Evolutionary conservation across 2,888 invertebrate genomes (phyloP), one percentile per base, ranked within the genome.

Genomic region (Alcis repandata): DNA sequence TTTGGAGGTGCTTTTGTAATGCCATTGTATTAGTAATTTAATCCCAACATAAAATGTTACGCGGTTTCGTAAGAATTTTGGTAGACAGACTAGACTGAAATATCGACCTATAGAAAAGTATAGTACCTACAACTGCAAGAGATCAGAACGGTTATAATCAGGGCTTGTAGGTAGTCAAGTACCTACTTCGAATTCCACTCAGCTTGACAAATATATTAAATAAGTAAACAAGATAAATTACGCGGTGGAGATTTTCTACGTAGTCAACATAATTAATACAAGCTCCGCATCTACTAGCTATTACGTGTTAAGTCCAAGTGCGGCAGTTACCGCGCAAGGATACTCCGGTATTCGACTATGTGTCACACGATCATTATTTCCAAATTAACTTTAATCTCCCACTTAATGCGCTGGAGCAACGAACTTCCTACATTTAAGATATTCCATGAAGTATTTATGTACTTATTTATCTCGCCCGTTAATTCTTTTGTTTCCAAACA

Each of bases 311-410:
- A 57, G 45, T 62, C n/a, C 36, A 53, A 60, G 45, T 10, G 36
- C 58, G 32, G 58, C 57, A 33, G 38, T 46, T 67, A 62, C 60
- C 59, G 38, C 32, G 49, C 72, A 74, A 72, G 74, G 72, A 71
- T 75, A 64, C 38, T 60, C 56, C 40, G 54, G 46, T 57, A 57
- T 49, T 59, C 41, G 56, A 53, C 45, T 63, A 64, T 81, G 80
- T 84, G 86, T 85, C 86, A 83, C 85, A 79, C 79, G 70, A 79
- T 87, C 86, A 90, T 91, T 91, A 91, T 88, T 87, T 87, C 83
- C 79, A 88, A 91, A 91, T 91, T 90, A 90, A 83, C 84, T 86
- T 73, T 84, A 89, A 91, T 89, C 85, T 85, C 75, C 83, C 83
- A 87, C 84, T 87, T 86, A 85, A 58, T 46, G 52, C 76, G 73